Evolutionary conservation across 1,140 invertebrate genomes (phyloP).

Genomic region (Rhynchophorus ferrugineus): DNA sequence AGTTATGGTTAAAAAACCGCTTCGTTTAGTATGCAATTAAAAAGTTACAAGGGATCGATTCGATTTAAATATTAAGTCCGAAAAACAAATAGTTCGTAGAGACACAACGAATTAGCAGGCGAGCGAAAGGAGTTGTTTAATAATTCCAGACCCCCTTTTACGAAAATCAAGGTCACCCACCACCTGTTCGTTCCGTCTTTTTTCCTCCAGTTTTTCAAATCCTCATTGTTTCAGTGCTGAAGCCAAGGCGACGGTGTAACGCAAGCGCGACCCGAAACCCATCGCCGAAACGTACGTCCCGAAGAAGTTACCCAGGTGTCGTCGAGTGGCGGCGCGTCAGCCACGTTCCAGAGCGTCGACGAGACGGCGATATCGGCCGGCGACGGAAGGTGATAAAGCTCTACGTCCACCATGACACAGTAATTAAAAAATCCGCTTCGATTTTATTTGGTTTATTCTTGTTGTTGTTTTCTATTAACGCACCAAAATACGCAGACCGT

Average conservation of each 20-base stretch:
- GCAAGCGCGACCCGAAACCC: conserved; percentile 14
- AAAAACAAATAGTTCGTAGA: no score
- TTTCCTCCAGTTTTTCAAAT: no score
- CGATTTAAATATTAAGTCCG: no score
- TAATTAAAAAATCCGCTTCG: conserved; percentile 10
- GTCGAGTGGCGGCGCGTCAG: conserved; percentile 4
- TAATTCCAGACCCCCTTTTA: background rate
- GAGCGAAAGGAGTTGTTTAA: no score
- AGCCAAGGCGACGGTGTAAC: background rate
- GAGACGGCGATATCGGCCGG: background rate
- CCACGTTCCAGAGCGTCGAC: conserved; percentile 7
- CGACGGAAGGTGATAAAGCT: conserved; percentile 15
- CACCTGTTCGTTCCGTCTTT: no score
- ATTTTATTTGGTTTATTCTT: conserved; percentile 6
- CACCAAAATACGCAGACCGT: background rate
- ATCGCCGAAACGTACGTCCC: background rate
- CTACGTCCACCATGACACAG: conserved; percentile 17
- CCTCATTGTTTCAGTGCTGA: conserved; percentile 10
- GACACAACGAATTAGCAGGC: no score
- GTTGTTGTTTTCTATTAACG: background rate
- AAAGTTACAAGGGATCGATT: no score
- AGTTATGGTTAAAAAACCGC: no score
- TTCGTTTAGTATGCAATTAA: no score
- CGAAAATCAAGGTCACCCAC: background rate
- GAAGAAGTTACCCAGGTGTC: conserved; percentile 16